phyloP scores from a whole-genome alignment of 2,888 invertebrate genomes.

The Nomada ferruginata region DNA sequence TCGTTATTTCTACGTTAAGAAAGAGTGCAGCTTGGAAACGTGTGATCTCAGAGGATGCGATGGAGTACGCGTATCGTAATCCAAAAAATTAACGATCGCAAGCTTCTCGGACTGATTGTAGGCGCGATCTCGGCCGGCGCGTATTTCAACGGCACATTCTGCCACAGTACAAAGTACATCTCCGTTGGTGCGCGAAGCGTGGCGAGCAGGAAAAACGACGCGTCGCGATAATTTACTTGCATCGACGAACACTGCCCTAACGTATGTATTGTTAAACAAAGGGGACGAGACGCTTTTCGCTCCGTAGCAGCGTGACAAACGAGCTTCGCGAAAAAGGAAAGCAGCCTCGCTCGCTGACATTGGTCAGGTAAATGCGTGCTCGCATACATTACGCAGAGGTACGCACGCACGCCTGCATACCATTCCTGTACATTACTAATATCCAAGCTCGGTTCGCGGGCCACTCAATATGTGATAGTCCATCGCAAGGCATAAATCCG shows the following conservation, averaged over 20 bases:
- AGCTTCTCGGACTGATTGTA: neutral
- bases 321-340: neutral
- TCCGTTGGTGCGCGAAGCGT: slow-evolving; percentile 13
- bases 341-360: too few relatives aligned
- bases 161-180: slow-evolving; percentile 34
- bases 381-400: neutral
- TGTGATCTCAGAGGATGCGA: slow-evolving; percentile 72
- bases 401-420: slow-evolving; percentile 4
- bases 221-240: slow-evolving; percentile 16
- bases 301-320: neutral
- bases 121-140: neutral
- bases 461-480: slow-evolving; percentile 79
- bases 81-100: slow-evolving; percentile 33
- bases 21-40: slow-evolving; percentile 55
- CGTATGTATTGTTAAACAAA: slow-evolving; percentile 15
- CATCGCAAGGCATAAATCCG: slow-evolving; percentile 74
- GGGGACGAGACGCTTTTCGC: neutral
- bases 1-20: slow-evolving; percentile 44
- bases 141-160: slow-evolving; percentile 35
- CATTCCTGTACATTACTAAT: slow-evolving; percentile 58
- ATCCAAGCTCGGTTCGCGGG: slow-evolving; percentile 30
- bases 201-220: neutral
- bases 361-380: too few relatives aligned
- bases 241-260: slow-evolving; percentile 41
- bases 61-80: slow-evolving; percentile 26